A percentile compares a stretch with the other conserved stretches of the same genome.
Evolutionary conservation across 2,888 invertebrate genomes (phyloP).

Genomic region (Nomada fucata): DNA sequence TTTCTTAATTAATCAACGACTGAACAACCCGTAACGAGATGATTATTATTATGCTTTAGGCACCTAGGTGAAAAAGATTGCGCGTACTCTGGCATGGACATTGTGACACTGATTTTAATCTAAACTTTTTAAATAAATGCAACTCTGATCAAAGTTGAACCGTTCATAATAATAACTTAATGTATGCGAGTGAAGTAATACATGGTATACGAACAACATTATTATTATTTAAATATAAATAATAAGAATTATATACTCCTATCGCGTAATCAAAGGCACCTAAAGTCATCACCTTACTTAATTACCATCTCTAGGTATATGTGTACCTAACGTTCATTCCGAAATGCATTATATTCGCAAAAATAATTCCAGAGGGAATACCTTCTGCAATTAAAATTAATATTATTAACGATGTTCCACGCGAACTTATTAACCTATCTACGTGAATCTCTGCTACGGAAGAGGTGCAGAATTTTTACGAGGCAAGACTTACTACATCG

Average conservation of each 20-base stretch:
- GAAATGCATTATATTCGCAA: not conserved
- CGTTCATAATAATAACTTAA: not conserved
- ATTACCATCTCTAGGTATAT: too few relatives aligned
- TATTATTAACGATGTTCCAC: not conserved
- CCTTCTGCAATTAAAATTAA: not conserved
- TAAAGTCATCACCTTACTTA: not conserved
- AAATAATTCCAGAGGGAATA: not conserved
- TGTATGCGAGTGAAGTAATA: not conserved
- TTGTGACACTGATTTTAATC: not conserved
- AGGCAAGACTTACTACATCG: not conserved
- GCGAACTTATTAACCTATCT: not conserved
- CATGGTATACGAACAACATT: too few relatives aligned
- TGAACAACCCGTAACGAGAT: slow-evolving; percentile 20
- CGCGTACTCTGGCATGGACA: not conserved
- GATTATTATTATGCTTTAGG: slow-evolving; percentile 26
- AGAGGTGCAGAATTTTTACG: slow-evolving; percentile 2
- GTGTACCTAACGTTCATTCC: too few relatives aligned
- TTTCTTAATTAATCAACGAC: slow-evolving; percentile 52
- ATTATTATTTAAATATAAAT: too few relatives aligned
- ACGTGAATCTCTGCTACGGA: not conserved
- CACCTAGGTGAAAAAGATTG: slow-evolving; percentile 14
- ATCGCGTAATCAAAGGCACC: not conserved
- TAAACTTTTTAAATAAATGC: not conserved
- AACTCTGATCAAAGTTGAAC: not conserved
- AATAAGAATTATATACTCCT: not conserved